Percentiles rank a stretch among this genome's conserved stretches.
Conservation (phyloP, 92 coral and sea anemone genomes). For the Umimayanthus kanabou region DNA sequence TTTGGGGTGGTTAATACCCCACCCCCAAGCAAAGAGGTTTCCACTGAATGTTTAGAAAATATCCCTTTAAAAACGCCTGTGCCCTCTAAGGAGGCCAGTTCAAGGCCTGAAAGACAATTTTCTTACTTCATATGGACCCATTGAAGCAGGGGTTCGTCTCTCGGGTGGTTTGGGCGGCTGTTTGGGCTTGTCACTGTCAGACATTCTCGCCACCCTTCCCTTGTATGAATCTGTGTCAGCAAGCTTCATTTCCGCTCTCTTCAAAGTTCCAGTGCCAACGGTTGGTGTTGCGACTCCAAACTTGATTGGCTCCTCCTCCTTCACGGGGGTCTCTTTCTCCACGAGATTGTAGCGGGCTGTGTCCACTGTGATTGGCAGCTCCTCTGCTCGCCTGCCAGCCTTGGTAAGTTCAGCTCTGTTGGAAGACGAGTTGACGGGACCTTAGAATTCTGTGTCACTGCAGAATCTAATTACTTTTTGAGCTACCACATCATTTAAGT, state of each 20-base stretch:
- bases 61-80: too few species aligned
- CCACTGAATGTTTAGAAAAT: too few species aligned
- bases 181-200: constrained; percentile 52
- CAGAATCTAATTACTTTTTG: too few species aligned
- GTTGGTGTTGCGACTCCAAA: constrained; percentile 93
- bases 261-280: constrained; percentile 75
- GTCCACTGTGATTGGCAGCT: constrained; percentile 17
- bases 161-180: constrained; percentile 21
- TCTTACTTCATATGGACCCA: constrained; percentile 22
- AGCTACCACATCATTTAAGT: too few species aligned
- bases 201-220: constrained; percentile 72
- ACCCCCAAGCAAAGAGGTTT: too few species aligned
- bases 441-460: background rate
- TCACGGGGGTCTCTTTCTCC: constrained; percentile 19
- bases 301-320: constrained; percentile 67
- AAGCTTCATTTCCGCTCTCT: constrained; percentile 77
- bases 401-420: constrained; percentile 21
- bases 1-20: too few species aligned
- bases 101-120: too few species aligned
- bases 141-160: background rate
- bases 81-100: too few species aligned
- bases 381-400: background rate
- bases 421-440: background rate
- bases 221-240: constrained; percentile 87
- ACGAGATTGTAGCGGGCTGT: constrained; percentile 21